phyloP scores from a whole-genome alignment of 2,797 vertebrate species.

The Thamnophis elegans region DNA sequence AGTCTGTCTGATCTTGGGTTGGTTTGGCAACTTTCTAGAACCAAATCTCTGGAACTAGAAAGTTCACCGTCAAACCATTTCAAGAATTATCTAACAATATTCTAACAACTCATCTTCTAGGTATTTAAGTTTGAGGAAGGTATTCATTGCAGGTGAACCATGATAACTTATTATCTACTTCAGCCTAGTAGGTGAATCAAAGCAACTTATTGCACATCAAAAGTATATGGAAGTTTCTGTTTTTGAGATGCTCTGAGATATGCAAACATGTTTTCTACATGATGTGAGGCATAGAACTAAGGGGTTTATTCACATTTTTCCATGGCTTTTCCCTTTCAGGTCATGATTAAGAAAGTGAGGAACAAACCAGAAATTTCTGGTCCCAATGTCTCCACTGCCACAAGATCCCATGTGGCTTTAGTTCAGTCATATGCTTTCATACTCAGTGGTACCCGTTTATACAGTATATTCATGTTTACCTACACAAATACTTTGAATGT shows the following conservation, averaged over 20 bases:
- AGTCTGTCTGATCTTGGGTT: neutral
- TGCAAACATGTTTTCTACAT: neutral
- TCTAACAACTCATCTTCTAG: neutral
- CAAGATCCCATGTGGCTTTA: neutral
- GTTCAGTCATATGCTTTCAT: neutral
- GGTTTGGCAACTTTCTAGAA: neutral
- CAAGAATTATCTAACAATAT: neutral
- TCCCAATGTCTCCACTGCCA: neutral
- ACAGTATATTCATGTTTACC: neutral
- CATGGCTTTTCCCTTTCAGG: neutral
- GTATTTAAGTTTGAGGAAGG: neutral
- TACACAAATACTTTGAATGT: neutral
- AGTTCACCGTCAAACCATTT: neutral
- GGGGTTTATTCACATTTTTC: neutral
- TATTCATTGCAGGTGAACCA: neutral
- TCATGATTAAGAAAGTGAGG: neutral
- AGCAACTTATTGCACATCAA: neutral
- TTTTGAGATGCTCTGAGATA: no score
- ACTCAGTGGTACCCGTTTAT: neutral
- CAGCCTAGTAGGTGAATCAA: neutral
- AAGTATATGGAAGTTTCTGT: neutral
- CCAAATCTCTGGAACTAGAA: neutral
- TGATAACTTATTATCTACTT: neutral
- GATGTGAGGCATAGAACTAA: neutral
- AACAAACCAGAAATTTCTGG: neutral